Evolutionary conservation across 2,113 vertebrate species (phyloP).

Genomic region (Larimichthys polyactis): DNA sequence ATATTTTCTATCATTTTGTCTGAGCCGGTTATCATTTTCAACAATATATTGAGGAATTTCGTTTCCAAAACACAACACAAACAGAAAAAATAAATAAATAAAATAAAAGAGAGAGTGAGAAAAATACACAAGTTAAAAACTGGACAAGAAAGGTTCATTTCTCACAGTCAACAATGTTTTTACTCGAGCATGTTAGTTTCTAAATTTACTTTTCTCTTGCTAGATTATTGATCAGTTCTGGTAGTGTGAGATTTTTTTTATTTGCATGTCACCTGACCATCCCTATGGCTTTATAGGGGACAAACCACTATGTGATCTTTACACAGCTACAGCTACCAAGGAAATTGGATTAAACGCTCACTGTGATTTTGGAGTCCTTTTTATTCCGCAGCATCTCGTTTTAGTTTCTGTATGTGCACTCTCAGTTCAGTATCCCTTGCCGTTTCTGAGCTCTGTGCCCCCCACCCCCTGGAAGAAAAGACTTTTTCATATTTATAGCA

Average conservation of each 20-base stretch:
- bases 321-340: conserved; percentile 63
- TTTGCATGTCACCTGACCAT: conserved; percentile 40
- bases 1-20: conserved; percentile 14
- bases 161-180: not conserved
- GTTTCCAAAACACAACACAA: not conserved
- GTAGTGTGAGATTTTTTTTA: conserved; percentile 45
- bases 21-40: not conserved
- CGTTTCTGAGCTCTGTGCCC: conserved; percentile 11
- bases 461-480: not conserved
- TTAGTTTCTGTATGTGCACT: conserved; percentile 46
- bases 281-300: conserved; percentile 59
- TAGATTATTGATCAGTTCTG: conserved; percentile 53
- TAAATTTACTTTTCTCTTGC: conserved; percentile 39
- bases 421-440: conserved; percentile 21
- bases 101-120: not conserved
- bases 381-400: conserved; percentile 55
- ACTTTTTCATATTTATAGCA: conserved; percentile 39
- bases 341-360: conserved; percentile 76
- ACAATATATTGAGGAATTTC: not conserved
- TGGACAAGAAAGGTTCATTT: not conserved
- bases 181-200: not conserved
- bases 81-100: not conserved
- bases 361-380: conserved; percentile 69
- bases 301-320: conserved; percentile 64
- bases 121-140: not conserved